Evolutionary conservation across 2,888 invertebrate species (phyloP).

Genomic region (Ornithoptera alexandrae): DNA sequence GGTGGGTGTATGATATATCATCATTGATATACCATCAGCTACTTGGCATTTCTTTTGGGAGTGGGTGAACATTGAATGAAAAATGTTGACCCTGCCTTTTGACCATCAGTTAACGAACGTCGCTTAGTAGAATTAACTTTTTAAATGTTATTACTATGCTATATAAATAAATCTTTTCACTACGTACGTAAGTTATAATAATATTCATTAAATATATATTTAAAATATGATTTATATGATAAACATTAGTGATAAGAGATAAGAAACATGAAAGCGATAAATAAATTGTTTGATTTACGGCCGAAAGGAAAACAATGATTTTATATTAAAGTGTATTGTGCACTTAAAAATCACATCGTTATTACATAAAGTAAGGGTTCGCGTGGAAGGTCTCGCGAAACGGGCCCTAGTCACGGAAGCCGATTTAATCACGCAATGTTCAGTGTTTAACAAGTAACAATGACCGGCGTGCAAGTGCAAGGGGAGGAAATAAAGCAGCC

Average conservation of each 20-base stretch:
- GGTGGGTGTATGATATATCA: too few species aligned
- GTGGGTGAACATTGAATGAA: too few species aligned
- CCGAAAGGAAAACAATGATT: conserved; percentile 9
- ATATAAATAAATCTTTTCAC: too few species aligned
- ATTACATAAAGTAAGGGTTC: conserved; percentile 23
- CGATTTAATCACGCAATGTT: conserved; percentile 24
- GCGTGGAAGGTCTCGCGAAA: conserved; percentile 15
- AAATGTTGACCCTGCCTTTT: too few species aligned
- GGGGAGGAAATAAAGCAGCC: conserved; percentile 5
- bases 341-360: conserved; percentile 29
- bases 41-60: too few species aligned
- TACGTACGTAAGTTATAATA: too few species aligned
- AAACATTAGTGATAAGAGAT: background rate
- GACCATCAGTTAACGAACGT: too few species aligned
- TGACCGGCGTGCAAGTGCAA: conserved; percentile 24
- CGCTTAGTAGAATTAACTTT: too few species aligned
- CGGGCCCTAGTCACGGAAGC: conserved; percentile 24
- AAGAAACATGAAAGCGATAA: conserved; percentile 1
- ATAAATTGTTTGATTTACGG: conserved; percentile 18
- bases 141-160: too few species aligned
- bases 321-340: conserved; percentile 17
- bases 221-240: conserved; percentile 2
- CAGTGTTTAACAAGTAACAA: conserved; percentile 26
- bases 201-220: background rate
- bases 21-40: too few species aligned